Evolutionary conservation across 92 coral and sea anemone species (phyloP).

Genomic region (Pocillopora grandis): DNA sequence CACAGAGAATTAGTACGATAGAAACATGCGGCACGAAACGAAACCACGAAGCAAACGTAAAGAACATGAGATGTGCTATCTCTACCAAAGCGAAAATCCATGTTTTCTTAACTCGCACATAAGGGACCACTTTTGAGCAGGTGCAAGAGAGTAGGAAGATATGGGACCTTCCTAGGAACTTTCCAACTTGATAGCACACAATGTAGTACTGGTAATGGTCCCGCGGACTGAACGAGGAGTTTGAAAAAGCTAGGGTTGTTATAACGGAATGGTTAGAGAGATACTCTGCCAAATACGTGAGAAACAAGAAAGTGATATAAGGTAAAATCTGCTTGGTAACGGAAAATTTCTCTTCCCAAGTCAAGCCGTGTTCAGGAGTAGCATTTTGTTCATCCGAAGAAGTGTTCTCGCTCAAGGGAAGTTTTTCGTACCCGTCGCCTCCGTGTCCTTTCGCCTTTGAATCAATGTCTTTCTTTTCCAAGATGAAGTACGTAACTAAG

Average conservation of each 20-base stretch:
- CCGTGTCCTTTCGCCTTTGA: neutral
- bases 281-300: slow-evolving; percentile 84
- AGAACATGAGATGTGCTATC: slow-evolving; percentile 55
- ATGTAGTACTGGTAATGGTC: slow-evolving; percentile 88
- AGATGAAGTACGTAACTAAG: slow-evolving; percentile 30
- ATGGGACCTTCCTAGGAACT: slow-evolving; percentile 84
- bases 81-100: slow-evolving; percentile 74
- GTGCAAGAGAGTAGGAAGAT: slow-evolving; percentile 61
- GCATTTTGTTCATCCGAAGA: neutral
- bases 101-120: slow-evolving; percentile 66
- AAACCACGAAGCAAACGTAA: slow-evolving; percentile 68
- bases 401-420: neutral
- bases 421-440: slow-evolving; percentile 6
- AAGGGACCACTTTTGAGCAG: slow-evolving; percentile 61
- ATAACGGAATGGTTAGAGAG: slow-evolving; percentile 81
- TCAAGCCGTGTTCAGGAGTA: neutral
- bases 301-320: slow-evolving; percentile 61
- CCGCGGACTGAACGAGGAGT: slow-evolving; percentile 71
- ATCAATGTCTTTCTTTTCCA: slow-evolving; percentile 43
- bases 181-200: slow-evolving; percentile 72
- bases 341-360: slow-evolving; percentile 44
- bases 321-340: slow-evolving; percentile 66
- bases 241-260: slow-evolving; percentile 73
- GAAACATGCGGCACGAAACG: slow-evolving; percentile 71
- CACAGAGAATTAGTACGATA: slow-evolving; percentile 57